Evolutionary conservation across 2,113 vertebrate species (phyloP).

Genomic region (Agapornis roseicollis): DNA sequence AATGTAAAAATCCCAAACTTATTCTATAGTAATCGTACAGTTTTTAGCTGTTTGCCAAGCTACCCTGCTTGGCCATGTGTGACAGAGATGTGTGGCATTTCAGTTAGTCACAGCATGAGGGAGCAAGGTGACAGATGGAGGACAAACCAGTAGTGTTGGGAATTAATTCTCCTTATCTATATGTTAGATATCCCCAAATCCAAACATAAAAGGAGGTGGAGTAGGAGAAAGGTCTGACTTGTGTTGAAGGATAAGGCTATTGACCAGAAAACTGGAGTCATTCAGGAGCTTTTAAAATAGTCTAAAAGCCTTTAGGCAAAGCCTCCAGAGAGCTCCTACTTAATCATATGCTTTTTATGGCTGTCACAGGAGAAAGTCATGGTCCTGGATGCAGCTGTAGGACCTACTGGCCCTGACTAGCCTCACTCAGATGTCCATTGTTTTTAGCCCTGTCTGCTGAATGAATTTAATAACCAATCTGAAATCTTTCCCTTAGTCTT

Average conservation of each 20-base stretch:
- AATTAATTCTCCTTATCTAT: not conserved
- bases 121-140: not conserved
- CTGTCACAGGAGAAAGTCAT: not conserved
- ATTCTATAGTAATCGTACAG: not conserved
- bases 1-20: not conserved
- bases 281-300: not conserved
- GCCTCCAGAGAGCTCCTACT: not conserved
- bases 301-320: not conserved
- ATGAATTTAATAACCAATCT: not conserved
- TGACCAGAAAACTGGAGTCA: not conserved
- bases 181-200: not conserved
- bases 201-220: not conserved
- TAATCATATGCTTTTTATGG: not conserved
- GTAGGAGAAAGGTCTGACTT: not conserved
- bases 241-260: not conserved
- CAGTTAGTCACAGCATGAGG: not conserved
- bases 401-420: not conserved
- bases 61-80: not conserved
- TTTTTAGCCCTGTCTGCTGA: not conserved
- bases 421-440: not conserved
- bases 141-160: not conserved
- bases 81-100: not conserved
- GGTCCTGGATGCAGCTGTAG: not conserved
- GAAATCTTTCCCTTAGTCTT: not conserved
- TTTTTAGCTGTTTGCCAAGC: not conserved